Evolutionary conservation across 2,888 invertebrate genomes (phyloP), one percentile per base, ranked within the genome.

Genomic region (Gastracanthus pulcherrimus): DNA sequence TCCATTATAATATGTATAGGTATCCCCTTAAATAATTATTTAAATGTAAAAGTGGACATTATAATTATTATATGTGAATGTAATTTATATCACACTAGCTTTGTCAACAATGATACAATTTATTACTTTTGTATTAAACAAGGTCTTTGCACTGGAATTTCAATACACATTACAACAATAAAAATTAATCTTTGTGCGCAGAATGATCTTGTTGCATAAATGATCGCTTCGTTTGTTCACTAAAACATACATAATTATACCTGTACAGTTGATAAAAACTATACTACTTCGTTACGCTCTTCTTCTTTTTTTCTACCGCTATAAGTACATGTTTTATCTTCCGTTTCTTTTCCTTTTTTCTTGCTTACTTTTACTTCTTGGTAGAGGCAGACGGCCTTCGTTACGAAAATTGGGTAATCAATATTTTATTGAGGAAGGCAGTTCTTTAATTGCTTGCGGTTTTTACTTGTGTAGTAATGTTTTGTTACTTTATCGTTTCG

Each of bases 381-480:
- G 48, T 29, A 41, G 31, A 72, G 34, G 48, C 60, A 72, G 51
- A 23, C 41, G 76, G 45, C 76, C 76, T 76, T 76, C 76, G 29
- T 26, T 45, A 26, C 16, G 41, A 76, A 69, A 76, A 76, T 76
- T 76, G 38, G 69, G 26, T 60, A 66, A 76, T 76, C 66, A 69
- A 45, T 69, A 60, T 76, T 76, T 76, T 76, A 76, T 76, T 76
- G 69, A 76, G 76, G 76, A 76, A 76, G 69, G 23, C 69, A 38
- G 26, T 58, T 41, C 51, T 34, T 58, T 76, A 76, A 76, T 60
- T 76, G 45, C 69, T 31, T n/a, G 26, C 31, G 41, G 69, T 38
- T 76, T 64, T 75, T 75, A 62, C 51, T 64, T 75, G n/a, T 72
- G 60, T 9, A 4, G 31, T 60, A 72, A 72, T 58, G 31, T 9